A percentile compares a stretch with the other conserved stretches of the same genome.
Evolutionary conservation across 2,797 vertebrate species (phyloP).

Genomic region (Schizopygopsis malacanthus): DNA sequence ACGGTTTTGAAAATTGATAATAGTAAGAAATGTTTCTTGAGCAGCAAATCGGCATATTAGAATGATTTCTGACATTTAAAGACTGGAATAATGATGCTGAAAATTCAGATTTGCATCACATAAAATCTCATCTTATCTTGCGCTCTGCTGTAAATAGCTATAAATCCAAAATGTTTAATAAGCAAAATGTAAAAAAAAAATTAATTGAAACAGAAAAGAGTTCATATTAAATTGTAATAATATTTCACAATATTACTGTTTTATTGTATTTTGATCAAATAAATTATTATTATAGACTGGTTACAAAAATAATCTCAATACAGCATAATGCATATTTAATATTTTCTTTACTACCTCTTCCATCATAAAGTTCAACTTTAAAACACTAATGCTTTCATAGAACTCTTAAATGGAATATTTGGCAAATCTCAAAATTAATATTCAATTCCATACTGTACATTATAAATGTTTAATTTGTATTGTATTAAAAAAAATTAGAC

Average conservation of each 20-base stretch:
- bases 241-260: neutral
- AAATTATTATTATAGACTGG: neutral
- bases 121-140: no score
- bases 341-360: no score
- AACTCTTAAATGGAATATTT: neutral
- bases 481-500: neutral
- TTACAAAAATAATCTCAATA: neutral
- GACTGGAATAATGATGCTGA: neutral
- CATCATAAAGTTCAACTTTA: neutral
- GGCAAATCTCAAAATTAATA: neutral
- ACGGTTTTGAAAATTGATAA: neutral
- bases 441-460: neutral
- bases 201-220: neutral
- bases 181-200: no score
- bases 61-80: neutral
- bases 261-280: neutral
- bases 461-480: neutral
- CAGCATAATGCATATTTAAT: neutral
- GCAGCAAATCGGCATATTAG: neutral
- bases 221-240: neutral
- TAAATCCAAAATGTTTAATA: no score
- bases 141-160: no score
- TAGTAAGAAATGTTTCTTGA: neutral
- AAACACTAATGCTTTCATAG: neutral
- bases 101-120: neutral